Conservation (phyloP, 2,113 vertebrate species). For the Scolopax mira region DNA sequence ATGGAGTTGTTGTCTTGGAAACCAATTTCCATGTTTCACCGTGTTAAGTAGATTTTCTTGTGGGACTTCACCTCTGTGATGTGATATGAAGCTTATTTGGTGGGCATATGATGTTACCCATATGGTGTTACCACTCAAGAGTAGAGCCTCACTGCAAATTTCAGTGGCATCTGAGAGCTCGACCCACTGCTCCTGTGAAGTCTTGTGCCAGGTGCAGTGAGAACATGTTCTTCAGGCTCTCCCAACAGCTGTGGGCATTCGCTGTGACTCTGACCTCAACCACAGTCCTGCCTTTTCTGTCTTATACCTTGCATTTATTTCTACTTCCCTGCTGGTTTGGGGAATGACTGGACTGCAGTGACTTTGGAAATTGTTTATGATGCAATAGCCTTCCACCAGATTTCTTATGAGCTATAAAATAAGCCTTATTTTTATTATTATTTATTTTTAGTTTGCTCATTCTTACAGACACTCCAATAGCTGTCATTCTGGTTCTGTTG, state of each 20-base stretch:
- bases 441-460: background rate
- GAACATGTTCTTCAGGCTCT: background rate
- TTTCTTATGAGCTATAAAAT: background rate
- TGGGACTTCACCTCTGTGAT: background rate
- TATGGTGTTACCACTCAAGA: background rate
- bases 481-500: background rate
- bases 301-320: background rate
- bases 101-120: background rate
- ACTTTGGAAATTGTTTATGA: background rate
- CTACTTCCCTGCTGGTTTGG: background rate
- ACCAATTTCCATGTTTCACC: background rate
- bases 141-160: background rate
- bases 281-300: background rate
- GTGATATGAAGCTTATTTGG: background rate
- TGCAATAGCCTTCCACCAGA: background rate
- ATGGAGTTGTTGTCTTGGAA: background rate
- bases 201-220: accelerated
- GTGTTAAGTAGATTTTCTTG: background rate
- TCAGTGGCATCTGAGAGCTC: background rate
- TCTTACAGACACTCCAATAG: background rate
- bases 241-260: accelerated
- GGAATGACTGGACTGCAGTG: background rate
- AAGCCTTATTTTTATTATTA: background rate
- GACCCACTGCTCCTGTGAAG: background rate
- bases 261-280: background rate